Base-by-base conservation (phyloP, 2,113 vertebrate species). In the Nansenia antarctica region DNA sequence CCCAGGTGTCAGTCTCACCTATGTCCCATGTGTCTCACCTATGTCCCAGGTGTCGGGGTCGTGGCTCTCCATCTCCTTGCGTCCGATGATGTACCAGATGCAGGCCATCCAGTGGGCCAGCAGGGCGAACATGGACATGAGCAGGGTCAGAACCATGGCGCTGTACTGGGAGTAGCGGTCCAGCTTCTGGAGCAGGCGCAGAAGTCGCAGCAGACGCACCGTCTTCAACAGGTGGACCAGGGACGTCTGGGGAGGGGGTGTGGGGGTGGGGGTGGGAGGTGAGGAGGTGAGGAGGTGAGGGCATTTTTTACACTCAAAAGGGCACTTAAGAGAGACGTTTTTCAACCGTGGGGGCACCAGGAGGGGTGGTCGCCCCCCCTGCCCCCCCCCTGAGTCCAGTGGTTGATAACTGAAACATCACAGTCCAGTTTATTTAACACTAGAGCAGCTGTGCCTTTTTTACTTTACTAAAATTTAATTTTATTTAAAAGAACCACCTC, bases 81-180 rank as follows among this genome's bases (percentile, higher is more conserved):
- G 92, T 59, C 95, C 95, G 20, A 97, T 95, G 83, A 96, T 91
- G 62, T 95, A 96, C 95, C 95, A 97, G 86, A 96, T 90, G 73
- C 95, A 96, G 58, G 95, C 95, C 95, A 97, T 93, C 95, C 95
- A 97, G 87, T 97, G 95, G 0, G 95, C 95, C 73, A 97, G 91
- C 75, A 97, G 91, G 0, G 94, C 95, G 0, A 97, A 97, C 91
- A 94, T 93, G 72, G 94, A 96, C 94, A 95, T 97, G n/a, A 97
- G 93, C 22, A 97, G 88, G 0, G 95, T 96, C 20, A 97, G 93
- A 74, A 97, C 95, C 94, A 96, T 93, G 74, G 95, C 93, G 0
- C 95, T 96, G 92, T 97, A 95, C 88, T 97, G 95, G 1, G 95
- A 97, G 89, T 96, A 96, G 6, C 95, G 93, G 67, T 97, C 95